phyloP scores from a whole-genome alignment of 2,797 vertebrate species.

The Dromococcyx pavoninus region DNA sequence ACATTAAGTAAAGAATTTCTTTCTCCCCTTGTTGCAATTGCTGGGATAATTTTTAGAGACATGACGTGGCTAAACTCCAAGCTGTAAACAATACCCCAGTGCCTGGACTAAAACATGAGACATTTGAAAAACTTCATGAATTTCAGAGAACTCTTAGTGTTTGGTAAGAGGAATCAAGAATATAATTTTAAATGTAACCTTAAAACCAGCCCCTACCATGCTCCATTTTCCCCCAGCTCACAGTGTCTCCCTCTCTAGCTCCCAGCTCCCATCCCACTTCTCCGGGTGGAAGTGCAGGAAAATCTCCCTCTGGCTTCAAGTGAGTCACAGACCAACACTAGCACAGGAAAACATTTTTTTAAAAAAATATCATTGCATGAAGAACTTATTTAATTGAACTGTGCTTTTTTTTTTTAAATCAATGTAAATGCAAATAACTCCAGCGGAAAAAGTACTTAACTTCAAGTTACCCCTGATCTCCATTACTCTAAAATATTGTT shows the following conservation, averaged over 20 bases:
- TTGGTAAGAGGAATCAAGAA: not conserved
- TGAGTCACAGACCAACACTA: not conserved
- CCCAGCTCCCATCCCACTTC: not conserved
- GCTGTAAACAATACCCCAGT: accelerated
- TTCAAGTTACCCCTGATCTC: not conserved
- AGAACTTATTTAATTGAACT: not conserved
- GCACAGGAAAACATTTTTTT: not conserved
- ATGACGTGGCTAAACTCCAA: not conserved
- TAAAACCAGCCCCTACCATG: not conserved
- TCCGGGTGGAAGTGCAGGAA: not conserved
- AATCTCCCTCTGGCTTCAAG: not conserved
- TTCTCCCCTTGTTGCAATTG: not conserved
- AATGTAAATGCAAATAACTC: not conserved
- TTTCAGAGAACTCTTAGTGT: not conserved
- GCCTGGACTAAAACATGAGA: not conserved
- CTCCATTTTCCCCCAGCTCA: not conserved
- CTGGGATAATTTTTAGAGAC: not conserved
- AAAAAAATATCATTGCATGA: not conserved
- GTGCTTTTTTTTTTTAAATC: not conserved
- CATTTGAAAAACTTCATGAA: not conserved
- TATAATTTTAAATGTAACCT: not conserved
- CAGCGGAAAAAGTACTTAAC: not conserved
- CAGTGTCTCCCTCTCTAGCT: not conserved
- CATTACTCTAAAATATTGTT: not conserved
- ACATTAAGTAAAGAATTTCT: not conserved